These are phyloP conservation scores for Trichoplusia ni DNA, from an alignment of 1,140 invertebrate species.

Conservation along the genomic window DNA sequence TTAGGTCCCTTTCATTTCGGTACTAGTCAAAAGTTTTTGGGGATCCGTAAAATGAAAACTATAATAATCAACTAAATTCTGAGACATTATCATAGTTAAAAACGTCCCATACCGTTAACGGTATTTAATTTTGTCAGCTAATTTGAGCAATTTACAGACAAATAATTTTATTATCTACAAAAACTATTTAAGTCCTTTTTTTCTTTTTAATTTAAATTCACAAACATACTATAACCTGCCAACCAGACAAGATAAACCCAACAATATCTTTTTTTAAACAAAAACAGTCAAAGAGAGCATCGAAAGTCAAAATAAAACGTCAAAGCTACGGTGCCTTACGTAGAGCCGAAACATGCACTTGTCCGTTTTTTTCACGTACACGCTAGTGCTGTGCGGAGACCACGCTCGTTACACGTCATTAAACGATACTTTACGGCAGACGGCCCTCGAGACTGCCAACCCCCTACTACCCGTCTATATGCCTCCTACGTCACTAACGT, in stretches of 20 bases:
- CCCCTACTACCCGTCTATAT: constrained; percentile 43
- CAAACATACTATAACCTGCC: no score
- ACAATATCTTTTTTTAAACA: no score
- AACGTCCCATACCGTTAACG: no score
- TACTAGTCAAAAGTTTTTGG: constrained; percentile 10
- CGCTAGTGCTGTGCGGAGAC: constrained; percentile 59
- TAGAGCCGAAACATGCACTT: constrained; percentile 10
- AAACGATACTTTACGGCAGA: constrained; percentile 81
- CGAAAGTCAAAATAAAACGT: background rate
- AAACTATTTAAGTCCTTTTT: no score
- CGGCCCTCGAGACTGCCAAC: constrained; percentile 76
- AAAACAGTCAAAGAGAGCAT: background rate
- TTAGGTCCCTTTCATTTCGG: constrained; percentile 21
- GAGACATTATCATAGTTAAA: no score
- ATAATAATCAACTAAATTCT: background rate
- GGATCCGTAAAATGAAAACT: background rate
- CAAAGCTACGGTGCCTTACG: constrained; percentile 22
- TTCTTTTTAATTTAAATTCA: no score
- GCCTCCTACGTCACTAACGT: constrained; percentile 13
- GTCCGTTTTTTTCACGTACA: constrained; percentile 49
- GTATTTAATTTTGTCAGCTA: no score
- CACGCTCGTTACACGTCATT: constrained; percentile 79
- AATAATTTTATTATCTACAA: no score
- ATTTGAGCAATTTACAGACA: no score
- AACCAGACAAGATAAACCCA: no score